Base-by-base conservation (phyloP, 2,888 invertebrate species). In the Steromphala cineraria region DNA sequence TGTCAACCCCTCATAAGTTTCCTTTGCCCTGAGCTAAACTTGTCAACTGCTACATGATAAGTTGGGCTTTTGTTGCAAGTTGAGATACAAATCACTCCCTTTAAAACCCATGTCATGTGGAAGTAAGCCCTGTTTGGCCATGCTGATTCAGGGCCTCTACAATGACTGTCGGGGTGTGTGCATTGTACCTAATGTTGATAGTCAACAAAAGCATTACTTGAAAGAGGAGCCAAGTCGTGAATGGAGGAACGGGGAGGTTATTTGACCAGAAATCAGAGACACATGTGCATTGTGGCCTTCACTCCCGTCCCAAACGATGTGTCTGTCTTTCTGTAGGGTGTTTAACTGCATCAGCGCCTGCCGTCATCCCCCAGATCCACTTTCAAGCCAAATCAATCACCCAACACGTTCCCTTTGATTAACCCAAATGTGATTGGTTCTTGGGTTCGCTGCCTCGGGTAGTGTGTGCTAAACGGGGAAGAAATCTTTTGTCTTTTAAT, bases 151-250 rank as follows among this genome's bases (percentile, higher is more conserved):
- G 76, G 76, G 76, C 76, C 24, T 10, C 71, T 40, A 71, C n/a
- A 76, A 55, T 55, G 28, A 76, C 28, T 53, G 76, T 52, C 52
- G 21, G 36, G 36, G 76, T 76, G 76, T 28, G 36, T 28, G 76
- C 24, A 76, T 76, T 76, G 76, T 76, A 55, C 31, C 31, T 28
- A 53, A 76, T 76, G 55, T 76, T 76, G 53, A 76, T 55, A 53
- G 76, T 76, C 76, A 76, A 76, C 76, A 76, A 76, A 53, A 76
- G 76, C 76, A 76, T 76, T 76, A 55, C 53, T 76, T n/a, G 55
- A 55, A 24, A 55, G 76, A 76, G 55, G 55, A 76, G 53, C 53
- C 10, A 31, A 55, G 53, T 28, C 31, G 76, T 76, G 55, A 76
- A 53, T 55, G 53, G 62, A 46, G 67, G 52, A 67, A 78, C 21